Base-by-base conservation (phyloP, 1,140 invertebrate species). In the Tetramorium alpestre region DNA sequence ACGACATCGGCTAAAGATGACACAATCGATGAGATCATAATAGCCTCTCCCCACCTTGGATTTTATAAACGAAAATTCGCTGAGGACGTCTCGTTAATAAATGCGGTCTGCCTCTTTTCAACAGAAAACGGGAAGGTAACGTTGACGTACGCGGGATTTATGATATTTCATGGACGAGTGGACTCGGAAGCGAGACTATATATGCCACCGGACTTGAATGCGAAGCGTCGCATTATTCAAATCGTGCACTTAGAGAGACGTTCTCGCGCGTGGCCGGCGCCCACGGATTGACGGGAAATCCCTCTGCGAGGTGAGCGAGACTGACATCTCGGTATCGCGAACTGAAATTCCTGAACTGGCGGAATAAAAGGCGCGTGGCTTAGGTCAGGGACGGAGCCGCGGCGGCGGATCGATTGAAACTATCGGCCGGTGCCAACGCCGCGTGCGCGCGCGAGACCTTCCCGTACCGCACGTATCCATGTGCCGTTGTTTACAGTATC, bases 351-450 rank as follows among this genome's bases (percentile, higher is more conserved):
- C 80, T 60, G 58, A 60, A 88, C 69, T 87, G 72, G 62, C 75
- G 87, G 67, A 87, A 87, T 88, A 81, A 82, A 88, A 82, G 60
- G 67, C 67, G 56, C 80, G 80, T 62, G 81, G 89, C 86, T 90
- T 90, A 91, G 90, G 90, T 90, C 89, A 88, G 81, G 88, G 84
- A 88, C 86, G 89, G 67, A 33, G 62, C 11, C 49, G 41, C 64
- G 73, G 69, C 70, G 60, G 77, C 70, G 85, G 75, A 87, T 91
- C 88, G 91, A 91, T 91, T 62, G 54, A 56, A 91, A 91, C 86
- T 73, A 84, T 60, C 81, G 65, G 51, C 84, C 49, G n/a, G 33
- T 81, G 60, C 51, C 76, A 77, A 33, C 33, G 72, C 73, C 18
- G 72, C 13, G 10, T 56, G 44, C 72, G 81, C 11, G n/a, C 58